Percentiles rank a stretch among this genome's conserved stretches.
These are phyloP conservation scores for Drosophila paramelanica DNA, from an alignment of 2,888 invertebrate genomes.

Conservation along the genomic window DNA sequence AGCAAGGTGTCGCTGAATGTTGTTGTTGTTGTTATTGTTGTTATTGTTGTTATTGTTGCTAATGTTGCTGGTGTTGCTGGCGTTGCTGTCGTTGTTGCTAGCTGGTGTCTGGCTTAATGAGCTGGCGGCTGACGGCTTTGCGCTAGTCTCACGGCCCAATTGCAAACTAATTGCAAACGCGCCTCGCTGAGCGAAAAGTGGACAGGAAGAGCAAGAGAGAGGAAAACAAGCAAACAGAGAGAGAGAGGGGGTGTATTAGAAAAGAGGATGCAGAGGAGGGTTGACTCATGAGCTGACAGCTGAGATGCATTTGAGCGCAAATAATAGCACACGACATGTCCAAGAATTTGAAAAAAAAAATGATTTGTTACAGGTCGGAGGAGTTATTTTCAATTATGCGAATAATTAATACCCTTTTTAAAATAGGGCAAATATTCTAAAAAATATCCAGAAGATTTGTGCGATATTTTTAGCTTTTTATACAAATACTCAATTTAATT, in stretches of 20 bases:
- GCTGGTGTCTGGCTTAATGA: slow-evolving; percentile 63
- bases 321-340: slow-evolving; percentile 69
- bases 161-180: slow-evolving; percentile 78
- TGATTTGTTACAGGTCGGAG: background rate
- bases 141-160: slow-evolving; percentile 78
- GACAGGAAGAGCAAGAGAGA: background rate
- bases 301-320: slow-evolving; percentile 67
- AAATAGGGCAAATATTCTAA: too few relatives aligned
- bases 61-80: slow-evolving; percentile 21
- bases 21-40: slow-evolving; percentile 31
- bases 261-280: too few relatives aligned
- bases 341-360: slow-evolving; percentile 2
- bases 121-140: slow-evolving; percentile 65
- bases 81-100: background rate
- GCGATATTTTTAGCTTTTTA: too few relatives aligned
- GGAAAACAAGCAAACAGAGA: too few relatives aligned
- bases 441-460: too few relatives aligned
- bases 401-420: too few relatives aligned
- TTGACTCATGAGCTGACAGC: slow-evolving; percentile 54
- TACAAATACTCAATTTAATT: too few relatives aligned
- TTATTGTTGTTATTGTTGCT: slow-evolving; percentile 23
- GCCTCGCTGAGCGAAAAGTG: slow-evolving; percentile 26
- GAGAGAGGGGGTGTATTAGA: too few relatives aligned
- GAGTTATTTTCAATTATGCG: too few relatives aligned
- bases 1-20: slow-evolving; percentile 51